These are phyloP conservation scores for Pelecanus crispus DNA, from an alignment of 2,113 vertebrate species.

Conservation along the genomic window DNA sequence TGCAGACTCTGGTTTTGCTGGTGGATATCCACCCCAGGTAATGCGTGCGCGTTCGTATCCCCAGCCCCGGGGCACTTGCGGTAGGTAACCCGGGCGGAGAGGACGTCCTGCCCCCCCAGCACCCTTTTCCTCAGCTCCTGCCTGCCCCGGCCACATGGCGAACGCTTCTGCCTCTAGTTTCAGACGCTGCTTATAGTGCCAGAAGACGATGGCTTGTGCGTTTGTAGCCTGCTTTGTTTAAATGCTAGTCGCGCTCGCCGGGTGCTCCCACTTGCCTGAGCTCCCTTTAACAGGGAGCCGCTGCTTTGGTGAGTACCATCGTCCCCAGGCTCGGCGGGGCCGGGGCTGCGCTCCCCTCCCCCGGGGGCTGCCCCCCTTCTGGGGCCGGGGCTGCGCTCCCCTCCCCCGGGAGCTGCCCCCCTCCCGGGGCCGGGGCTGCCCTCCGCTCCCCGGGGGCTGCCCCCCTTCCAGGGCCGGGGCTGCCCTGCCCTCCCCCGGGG, in stretches of 20 bases:
- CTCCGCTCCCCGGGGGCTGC: no score
- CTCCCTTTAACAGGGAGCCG: not conserved
- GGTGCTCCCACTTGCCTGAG: not conserved
- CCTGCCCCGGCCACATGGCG: not conserved
- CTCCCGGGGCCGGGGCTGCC: not conserved
- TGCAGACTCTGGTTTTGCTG: slow-evolving; percentile 78
- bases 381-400: not conserved
- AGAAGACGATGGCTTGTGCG: not conserved
- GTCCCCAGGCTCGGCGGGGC: not conserved
- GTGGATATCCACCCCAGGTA: slow-evolving; percentile 83
- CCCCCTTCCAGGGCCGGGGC: not conserved
- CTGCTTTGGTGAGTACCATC: not conserved
- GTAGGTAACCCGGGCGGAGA: not conserved
- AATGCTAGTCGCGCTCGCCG: not conserved
- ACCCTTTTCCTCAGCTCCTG: not conserved
- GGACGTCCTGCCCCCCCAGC: not conserved
- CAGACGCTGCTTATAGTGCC: not conserved
- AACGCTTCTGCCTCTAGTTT: not conserved
- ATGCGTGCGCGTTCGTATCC: not conserved
- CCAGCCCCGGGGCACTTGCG: not conserved
- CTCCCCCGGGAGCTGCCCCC: not conserved
- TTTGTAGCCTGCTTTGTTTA: not conserved
- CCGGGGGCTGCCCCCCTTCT: not conserved
- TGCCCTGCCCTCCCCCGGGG: no score
- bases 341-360: no score